These are phyloP conservation scores for Neofelis nebulosa DNA, from an alignment of 2,113 vertebrate genomes.

Conservation along the genomic window DNA sequence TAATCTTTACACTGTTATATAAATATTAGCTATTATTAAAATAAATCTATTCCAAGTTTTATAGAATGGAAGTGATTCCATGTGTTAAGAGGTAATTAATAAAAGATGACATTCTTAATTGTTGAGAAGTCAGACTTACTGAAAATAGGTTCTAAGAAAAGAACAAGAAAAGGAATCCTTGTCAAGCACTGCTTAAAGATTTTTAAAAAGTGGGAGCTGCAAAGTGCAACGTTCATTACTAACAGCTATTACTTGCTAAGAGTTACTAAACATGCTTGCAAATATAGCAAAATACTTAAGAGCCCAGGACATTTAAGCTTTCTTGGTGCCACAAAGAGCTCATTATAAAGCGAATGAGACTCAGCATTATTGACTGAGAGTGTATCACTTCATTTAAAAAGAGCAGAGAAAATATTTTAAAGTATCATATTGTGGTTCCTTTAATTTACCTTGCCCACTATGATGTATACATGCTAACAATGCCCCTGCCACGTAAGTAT, in stretches of 20 bases:
- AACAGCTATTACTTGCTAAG: not conserved
- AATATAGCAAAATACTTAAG: not conserved
- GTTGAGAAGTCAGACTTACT: conserved; percentile 21
- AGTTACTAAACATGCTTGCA: conserved; percentile 5
- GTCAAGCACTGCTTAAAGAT: not conserved
- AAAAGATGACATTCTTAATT: conserved; percentile 51
- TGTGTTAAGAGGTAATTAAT: conserved; percentile 16
- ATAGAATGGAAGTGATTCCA: conserved; percentile 18
- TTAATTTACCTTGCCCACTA: not conserved
- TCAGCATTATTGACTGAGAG: not conserved
- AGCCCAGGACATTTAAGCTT: not conserved
- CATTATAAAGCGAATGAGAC: not conserved
- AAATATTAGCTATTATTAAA: conserved; percentile 22
- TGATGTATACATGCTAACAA: not conserved
- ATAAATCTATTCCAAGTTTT: conserved; percentile 36
- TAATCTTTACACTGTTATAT: not conserved
- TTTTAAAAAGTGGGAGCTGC: not conserved
- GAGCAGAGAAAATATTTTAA: not conserved
- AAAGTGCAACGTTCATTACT: not conserved
- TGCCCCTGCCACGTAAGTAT: not conserved
- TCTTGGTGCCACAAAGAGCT: not conserved
- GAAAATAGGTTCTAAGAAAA: conserved; percentile 27
- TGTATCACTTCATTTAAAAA: not conserved
- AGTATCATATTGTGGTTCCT: not conserved
- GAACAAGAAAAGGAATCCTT: not conserved